These are phyloP conservation scores for Caranx melampygus DNA, from an alignment of 2,113 vertebrate species.

Conservation along the genomic window DNA sequence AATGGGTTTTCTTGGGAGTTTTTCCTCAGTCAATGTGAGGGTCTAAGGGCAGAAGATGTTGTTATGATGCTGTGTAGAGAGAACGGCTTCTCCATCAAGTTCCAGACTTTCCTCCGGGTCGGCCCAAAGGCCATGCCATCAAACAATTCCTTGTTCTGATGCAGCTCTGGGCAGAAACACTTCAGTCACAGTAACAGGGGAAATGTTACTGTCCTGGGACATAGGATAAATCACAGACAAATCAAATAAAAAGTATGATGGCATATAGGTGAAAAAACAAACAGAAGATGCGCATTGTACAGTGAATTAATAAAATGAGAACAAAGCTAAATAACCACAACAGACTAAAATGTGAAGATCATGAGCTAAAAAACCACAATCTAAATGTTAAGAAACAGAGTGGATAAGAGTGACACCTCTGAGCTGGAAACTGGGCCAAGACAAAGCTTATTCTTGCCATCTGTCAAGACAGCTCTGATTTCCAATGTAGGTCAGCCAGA, in stretches of 20 bases:
- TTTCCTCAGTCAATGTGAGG: too few relatives aligned
- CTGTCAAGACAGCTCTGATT: conserved; percentile 53
- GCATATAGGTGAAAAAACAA: background rate
- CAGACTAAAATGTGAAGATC: background rate
- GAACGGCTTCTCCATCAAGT: conserved; percentile 96
- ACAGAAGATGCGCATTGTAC: too few relatives aligned
- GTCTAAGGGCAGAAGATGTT: too few relatives aligned
- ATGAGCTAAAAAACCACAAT: background rate
- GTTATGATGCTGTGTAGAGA: conserved; percentile 64
- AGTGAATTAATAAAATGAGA: background rate
- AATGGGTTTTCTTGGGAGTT: too few relatives aligned
- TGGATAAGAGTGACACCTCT: conserved; percentile 20
- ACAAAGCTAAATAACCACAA: background rate
- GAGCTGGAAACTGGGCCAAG: conserved; percentile 50
- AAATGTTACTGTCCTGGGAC: background rate
- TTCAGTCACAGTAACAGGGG: background rate
- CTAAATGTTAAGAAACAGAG: conserved; percentile 3
- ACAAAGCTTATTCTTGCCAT: conserved; percentile 63
- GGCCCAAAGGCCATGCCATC: conserved; percentile 84
- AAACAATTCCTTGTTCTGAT: conserved; percentile 86
- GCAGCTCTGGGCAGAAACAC: too few relatives aligned
- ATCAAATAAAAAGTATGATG: too few relatives aligned
- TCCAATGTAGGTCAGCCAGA: conserved; percentile 64
- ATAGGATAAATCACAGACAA: too few relatives aligned
- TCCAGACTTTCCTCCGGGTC: conserved; percentile 85